A percentile compares a stretch with the other conserved stretches of the same genome.
Conservation (phyloP, 2,888 invertebrate species). For the Mythimna impura region DNA sequence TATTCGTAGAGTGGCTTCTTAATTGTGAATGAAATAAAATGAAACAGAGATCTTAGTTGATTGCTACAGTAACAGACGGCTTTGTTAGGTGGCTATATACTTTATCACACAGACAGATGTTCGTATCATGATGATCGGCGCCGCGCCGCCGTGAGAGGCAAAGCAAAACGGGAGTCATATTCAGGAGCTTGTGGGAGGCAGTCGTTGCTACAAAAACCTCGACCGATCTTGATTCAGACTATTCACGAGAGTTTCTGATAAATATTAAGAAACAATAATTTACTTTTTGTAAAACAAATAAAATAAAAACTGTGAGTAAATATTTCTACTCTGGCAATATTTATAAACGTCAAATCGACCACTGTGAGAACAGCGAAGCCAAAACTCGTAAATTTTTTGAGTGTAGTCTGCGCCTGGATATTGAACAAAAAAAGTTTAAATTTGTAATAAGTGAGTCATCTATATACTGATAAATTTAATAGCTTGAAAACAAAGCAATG, state of each 20-base stretch:
- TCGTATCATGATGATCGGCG: slow-evolving; percentile 26
- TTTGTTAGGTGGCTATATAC: slow-evolving; percentile 4
- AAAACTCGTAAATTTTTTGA: slow-evolving; percentile 29
- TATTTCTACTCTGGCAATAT: slow-evolving; percentile 65
- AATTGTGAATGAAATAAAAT: slow-evolving; percentile 7
- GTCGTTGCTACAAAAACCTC: slow-evolving; percentile 64
- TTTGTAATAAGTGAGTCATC: slow-evolving; percentile 17
- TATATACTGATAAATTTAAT: slow-evolving; percentile 7
- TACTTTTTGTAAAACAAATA: background rate
- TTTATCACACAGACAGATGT: slow-evolving; percentile 11
- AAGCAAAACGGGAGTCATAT: slow-evolving; percentile 70
- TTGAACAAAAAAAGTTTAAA: slow-evolving; percentile 14
- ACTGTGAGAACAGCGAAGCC: slow-evolving; percentile 32
- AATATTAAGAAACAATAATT: background rate
- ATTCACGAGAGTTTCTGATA: slow-evolving; percentile 6
- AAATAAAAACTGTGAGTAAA: slow-evolving; percentile 6
- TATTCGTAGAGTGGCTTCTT: background rate
- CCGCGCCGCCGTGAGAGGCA: slow-evolving; percentile 36
- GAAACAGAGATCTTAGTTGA: slow-evolving; percentile 4
- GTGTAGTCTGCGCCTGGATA: slow-evolving; percentile 15
- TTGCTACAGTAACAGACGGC: slow-evolving; percentile 9
- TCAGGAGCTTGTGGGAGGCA: slow-evolving; percentile 72
- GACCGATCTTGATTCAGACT: background rate
- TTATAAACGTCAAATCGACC: slow-evolving; percentile 63
- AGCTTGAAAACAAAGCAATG: slow-evolving; percentile 77